These are phyloP conservation scores for Gallinago stenura DNA, from an alignment of 2,797 vertebrate genomes.

Conservation along the genomic window DNA sequence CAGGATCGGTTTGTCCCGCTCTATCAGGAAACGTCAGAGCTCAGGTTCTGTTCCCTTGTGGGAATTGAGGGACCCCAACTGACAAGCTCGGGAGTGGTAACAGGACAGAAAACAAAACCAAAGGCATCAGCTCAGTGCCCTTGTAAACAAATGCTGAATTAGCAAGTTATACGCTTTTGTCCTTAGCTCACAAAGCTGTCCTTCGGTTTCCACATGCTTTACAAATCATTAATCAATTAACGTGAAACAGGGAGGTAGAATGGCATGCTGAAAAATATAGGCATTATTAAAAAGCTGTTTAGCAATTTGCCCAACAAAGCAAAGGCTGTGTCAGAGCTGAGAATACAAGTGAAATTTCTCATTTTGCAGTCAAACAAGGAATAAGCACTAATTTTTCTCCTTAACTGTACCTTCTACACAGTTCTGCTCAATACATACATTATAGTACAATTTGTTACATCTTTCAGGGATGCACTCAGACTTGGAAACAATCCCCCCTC, in stretches of 20 bases:
- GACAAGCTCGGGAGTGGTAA: background rate
- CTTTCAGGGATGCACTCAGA: background rate
- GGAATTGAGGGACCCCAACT: background rate
- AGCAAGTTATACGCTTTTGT: fast-evolving
- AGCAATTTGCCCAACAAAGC: background rate
- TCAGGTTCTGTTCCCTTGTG: background rate
- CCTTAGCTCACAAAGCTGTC: background rate
- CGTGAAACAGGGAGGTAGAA: background rate
- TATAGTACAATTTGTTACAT: background rate
- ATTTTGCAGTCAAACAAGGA: background rate
- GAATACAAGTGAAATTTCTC: background rate
- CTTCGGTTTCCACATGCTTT: background rate
- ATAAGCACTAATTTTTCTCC: background rate
- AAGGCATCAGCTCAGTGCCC: background rate
- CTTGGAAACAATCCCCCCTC: background rate
- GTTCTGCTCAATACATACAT: background rate
- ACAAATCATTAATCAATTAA: background rate
- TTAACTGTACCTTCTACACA: background rate
- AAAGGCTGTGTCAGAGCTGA: background rate
- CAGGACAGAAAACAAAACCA: background rate
- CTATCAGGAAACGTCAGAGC: background rate
- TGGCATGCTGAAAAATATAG: background rate
- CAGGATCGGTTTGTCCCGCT: background rate
- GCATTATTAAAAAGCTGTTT: background rate
- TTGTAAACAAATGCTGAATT: background rate